Percentiles rank a stretch among this genome's conserved stretches.
These are phyloP conservation scores for Gasterosteus aculeatus DNA, from an alignment of 2,113 vertebrate genomes.

Conservation along the genomic window DNA sequence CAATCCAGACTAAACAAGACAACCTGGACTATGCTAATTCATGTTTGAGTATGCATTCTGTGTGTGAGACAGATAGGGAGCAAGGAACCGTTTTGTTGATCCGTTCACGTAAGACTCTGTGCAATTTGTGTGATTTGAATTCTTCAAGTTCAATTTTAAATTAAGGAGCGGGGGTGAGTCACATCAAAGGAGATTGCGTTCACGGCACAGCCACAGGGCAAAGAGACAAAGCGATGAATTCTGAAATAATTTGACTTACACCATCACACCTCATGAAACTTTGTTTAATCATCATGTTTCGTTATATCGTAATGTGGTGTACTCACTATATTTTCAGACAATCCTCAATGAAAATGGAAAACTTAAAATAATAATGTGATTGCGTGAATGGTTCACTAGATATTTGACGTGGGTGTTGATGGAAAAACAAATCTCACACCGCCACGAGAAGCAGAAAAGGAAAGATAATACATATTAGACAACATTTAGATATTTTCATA, in stretches of 20 bases:
- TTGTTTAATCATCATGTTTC: conserved; percentile 14
- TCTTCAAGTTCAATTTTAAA: conserved; percentile 38
- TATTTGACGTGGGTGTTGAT: not conserved
- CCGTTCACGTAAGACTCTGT: not conserved
- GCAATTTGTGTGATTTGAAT: conserved; percentile 8
- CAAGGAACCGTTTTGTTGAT: conserved; percentile 1
- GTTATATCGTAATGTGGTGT: not conserved
- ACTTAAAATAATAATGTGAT: not conserved
- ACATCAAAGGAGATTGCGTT: conserved; percentile 34
- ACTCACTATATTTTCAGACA: not conserved
- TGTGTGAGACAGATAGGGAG: not conserved
- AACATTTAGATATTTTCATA: not conserved
- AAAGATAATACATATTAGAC: not conserved
- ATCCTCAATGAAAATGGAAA: not conserved
- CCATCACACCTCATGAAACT: conserved; percentile 8
- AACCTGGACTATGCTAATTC: not conserved
- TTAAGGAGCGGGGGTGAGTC: conserved; percentile 29
- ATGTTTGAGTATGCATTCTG: conserved; percentile 8
- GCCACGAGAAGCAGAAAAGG: not conserved
- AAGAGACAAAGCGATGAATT: not conserved
- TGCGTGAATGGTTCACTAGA: not conserved
- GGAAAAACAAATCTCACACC: not conserved
- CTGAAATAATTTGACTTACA: conserved; percentile 17
- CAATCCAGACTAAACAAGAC: not conserved
- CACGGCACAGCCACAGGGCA: conserved; percentile 9